Evolutionary conservation across 1,140 invertebrate genomes (phyloP), one percentile per base, ranked within the genome.

Genomic region (Pseudomyrmex flavicornis): DNA sequence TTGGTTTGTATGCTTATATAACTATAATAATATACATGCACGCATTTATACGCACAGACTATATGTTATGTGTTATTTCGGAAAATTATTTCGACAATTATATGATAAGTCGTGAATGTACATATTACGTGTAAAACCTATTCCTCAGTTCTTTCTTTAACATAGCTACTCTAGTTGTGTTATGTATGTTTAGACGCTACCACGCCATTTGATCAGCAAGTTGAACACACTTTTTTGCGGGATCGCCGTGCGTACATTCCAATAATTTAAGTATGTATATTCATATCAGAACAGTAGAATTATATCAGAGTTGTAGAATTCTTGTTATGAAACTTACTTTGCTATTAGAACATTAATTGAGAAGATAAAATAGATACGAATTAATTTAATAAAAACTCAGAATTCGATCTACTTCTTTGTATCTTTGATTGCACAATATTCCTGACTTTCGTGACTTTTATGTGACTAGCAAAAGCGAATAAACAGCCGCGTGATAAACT

Each of bases 161-260:
- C 26, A 26, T 26, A 26, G 26, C 26, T 26, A 26, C 26, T 26
- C 26, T 26, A 26, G 26, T 26, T 26, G 1, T 13, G 8, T 58
- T 56, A 70, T 85, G 52, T 83, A 83, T 69, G 13, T 22, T 17
- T 17, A 17, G 17, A 17, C 17, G 17, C 17, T 0, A 17, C 56
- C 54, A 75, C 52, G 83, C 63, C 58, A 63, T 48, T 79, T 79
- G 52, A 79, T 79, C 76, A 70, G 65, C 52, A 79, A 35, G 52
- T 79, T 70, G 59, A 58, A 79, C 63, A 68, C 20, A 35, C 52
- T 79, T 58, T 79, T 54, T 69, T 26, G 44, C 52, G 58, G 35
- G 75, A 79, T 79, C 35, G 52, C 13, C 5, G 20, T 79, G 44
- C 76, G 65, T 70, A 17, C 20, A 44, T 70, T 70, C 15, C 52